Evolutionary conservation across 1,140 invertebrate genomes (phyloP).

Genomic region (Drosophila repleta): DNA sequence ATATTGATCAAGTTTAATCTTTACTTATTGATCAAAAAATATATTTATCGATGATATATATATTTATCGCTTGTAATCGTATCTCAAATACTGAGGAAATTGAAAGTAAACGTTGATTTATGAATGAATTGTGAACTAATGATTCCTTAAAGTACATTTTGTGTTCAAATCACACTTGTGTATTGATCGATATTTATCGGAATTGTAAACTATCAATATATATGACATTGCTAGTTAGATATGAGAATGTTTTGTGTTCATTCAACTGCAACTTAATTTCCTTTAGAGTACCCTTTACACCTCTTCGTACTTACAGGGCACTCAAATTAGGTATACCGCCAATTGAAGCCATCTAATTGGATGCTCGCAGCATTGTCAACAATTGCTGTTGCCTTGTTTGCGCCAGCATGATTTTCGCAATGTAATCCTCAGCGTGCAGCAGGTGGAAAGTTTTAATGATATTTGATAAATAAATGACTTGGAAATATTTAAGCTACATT

Average conservation of each 20-base stretch:
- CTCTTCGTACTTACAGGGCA: not conserved
- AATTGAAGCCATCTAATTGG: constrained; percentile 4
- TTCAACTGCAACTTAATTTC: too few species aligned
- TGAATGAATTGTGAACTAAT: too few species aligned
- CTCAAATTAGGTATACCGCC: too few species aligned
- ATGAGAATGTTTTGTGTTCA: not conserved
- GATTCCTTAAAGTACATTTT: too few species aligned
- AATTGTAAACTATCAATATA: not conserved
- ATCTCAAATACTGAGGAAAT: too few species aligned
- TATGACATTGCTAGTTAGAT: too few species aligned
- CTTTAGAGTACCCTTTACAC: not conserved
- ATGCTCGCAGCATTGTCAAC: not conserved
- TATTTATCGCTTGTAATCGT: not conserved
- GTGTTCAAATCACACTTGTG: too few species aligned
- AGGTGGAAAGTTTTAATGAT: constrained; percentile 80
- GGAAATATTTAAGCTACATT: constrained; percentile 76
- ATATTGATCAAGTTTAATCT: too few species aligned
- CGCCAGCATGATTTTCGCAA: constrained; percentile 6
- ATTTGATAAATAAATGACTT: constrained; percentile 82
- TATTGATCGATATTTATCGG: too few species aligned
- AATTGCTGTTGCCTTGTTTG: not conserved
- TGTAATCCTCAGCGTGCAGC: constrained; percentile 17
- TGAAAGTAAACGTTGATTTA: too few species aligned
- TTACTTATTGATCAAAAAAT: too few species aligned
- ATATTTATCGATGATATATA: too few species aligned